These are phyloP conservation scores for Heterotis niloticus DNA, from an alignment of 2,113 vertebrate genomes.

Conservation along the genomic window DNA sequence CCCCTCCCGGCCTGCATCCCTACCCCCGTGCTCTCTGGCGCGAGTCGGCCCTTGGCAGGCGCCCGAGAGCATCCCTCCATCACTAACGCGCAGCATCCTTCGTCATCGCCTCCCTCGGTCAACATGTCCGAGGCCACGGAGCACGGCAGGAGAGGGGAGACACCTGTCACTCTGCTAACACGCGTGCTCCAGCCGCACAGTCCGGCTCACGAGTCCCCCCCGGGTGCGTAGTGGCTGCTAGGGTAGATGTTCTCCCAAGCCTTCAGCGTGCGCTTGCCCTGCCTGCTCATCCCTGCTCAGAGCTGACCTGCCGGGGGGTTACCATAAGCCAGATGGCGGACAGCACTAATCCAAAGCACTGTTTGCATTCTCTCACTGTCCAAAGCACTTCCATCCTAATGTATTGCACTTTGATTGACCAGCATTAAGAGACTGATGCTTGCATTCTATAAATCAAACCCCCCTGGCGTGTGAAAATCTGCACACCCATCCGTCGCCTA, in stretches of 20 bases:
- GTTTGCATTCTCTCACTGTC: not conserved
- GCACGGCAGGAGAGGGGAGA: not conserved
- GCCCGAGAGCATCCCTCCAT: slow-evolving; percentile 17
- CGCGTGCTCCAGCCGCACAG: not conserved
- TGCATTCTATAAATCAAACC: too few species aligned
- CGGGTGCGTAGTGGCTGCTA: too few species aligned
- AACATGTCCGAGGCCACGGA: slow-evolving; percentile 3
- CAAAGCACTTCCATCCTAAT: not conserved
- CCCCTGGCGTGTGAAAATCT: too few species aligned
- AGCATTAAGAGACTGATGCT: not conserved
- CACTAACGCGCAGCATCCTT: slow-evolving; percentile 6
- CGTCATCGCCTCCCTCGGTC: slow-evolving; percentile 20
- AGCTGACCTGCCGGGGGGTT: not conserved
- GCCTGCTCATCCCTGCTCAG: not conserved
- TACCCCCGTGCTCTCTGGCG: slow-evolving; percentile 7
- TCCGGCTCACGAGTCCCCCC: not conserved
- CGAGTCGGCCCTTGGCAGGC: slow-evolving; percentile 17
- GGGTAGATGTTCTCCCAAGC: not conserved
- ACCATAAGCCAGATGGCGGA: not conserved
- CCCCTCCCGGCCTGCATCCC: not conserved
- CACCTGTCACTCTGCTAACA: slow-evolving; percentile 13
- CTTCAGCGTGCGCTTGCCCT: not conserved
- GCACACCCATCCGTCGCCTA: too few species aligned
- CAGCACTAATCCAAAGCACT: not conserved
- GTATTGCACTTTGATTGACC: not conserved